Conservation (phyloP, 2,888 invertebrate genomes). For the Pteria penguin region DNA sequence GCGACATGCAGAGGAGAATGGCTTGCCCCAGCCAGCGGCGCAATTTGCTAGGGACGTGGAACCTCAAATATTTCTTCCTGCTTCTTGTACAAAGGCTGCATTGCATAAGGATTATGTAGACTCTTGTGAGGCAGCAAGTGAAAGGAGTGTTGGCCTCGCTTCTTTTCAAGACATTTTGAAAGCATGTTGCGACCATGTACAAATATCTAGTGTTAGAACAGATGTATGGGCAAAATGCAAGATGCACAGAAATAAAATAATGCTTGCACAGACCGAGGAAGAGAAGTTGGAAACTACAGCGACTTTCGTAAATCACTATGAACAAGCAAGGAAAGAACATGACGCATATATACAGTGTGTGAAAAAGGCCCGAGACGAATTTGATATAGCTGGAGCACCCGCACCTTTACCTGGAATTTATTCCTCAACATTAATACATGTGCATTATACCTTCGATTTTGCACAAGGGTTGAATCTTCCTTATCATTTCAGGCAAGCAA, state of each 20-base stretch:
- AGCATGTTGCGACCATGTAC: constrained; percentile 26
- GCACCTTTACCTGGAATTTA: too few relatives aligned
- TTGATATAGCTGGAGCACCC: too few relatives aligned
- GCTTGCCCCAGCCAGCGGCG: constrained; percentile 20
- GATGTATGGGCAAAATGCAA: constrained; percentile 38
- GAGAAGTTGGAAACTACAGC: constrained; percentile 35
- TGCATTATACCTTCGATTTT: too few relatives aligned
- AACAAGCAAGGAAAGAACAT: too few relatives aligned
- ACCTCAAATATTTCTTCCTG: constrained; percentile 4
- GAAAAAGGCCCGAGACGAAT: too few relatives aligned
- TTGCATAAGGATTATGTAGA: too few relatives aligned
- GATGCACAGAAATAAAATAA: constrained; percentile 7
- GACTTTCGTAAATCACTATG: constrained; percentile 4
- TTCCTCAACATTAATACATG: too few relatives aligned
- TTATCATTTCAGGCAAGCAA: constrained; percentile 28
- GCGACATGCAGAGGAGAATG: constrained; percentile 19
- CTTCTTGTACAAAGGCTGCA: constrained; percentile 10
- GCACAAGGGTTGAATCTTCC: too few relatives aligned
- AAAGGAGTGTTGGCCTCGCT: constrained; percentile 8
- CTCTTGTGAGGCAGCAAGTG: too few relatives aligned
- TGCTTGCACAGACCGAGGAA: constrained; percentile 20
- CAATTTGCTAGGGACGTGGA: neutral
- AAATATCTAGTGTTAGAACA: constrained; percentile 27
- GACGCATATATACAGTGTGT: too few relatives aligned
- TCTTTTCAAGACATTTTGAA: constrained; percentile 33